Evolutionary conservation across 2,113 vertebrate species (phyloP).

Genomic region (Patagioenas fasciata): DNA sequence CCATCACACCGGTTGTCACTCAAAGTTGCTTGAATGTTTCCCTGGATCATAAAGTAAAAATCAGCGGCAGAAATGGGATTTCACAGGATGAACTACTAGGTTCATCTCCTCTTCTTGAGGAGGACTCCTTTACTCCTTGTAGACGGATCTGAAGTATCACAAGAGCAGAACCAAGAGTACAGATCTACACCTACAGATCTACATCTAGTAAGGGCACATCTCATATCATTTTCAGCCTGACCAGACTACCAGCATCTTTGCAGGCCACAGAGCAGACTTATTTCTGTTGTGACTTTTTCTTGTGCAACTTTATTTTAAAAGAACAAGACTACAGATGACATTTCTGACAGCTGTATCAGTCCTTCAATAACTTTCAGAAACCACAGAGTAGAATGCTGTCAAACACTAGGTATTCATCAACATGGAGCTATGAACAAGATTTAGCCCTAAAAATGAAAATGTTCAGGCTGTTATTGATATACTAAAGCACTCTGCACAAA

Average conservation of each 20-base stretch:
- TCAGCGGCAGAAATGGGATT: neutral
- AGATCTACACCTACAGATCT: neutral
- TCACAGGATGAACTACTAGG: neutral
- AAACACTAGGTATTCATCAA: neutral
- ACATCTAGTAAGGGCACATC: rapidly evolving
- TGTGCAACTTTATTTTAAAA: neutral
- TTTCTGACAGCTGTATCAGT: neutral
- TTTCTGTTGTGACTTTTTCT: neutral
- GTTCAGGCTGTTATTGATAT: neutral
- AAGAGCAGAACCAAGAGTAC: neutral
- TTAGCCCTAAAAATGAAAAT: neutral
- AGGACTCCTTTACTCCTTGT: neutral
- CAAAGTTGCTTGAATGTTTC: neutral
- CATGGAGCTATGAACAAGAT: neutral
- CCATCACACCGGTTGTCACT: neutral
- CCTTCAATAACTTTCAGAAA: neutral
- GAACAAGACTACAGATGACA: neutral
- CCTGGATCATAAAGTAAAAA: neutral
- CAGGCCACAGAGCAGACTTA: neutral
- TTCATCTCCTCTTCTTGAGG: neutral
- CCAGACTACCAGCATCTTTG: neutral
- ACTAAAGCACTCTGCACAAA: neutral
- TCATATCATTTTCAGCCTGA: neutral
- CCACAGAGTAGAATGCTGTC: neutral
- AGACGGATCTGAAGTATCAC: neutral